Percentiles rank a stretch among this genome's conserved stretches.
These are phyloP conservation scores for Oscarella lobularis DNA, from an alignment of 37 sponge, comb jelly and placozoan species.

Conservation along the genomic window DNA sequence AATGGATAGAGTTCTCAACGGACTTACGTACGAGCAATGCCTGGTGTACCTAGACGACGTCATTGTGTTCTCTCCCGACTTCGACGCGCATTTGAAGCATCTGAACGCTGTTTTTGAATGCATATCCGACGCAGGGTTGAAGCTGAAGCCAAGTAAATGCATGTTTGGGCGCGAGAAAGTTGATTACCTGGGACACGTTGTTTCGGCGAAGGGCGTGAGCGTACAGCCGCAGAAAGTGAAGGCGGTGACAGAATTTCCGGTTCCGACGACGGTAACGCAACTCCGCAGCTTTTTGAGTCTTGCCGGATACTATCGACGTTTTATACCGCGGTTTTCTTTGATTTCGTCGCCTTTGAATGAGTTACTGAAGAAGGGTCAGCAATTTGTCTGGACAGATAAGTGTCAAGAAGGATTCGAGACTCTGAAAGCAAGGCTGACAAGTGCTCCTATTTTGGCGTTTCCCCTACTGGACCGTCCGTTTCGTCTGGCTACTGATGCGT, in stretches of 20 bases:
- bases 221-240: constrained; percentile 9
- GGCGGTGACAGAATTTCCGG: background rate
- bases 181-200: constrained; percentile 15
- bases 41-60: constrained; percentile 1
- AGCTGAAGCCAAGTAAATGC: constrained; percentile 3
- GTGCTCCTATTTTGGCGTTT: constrained; percentile 19
- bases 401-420: constrained; percentile 21
- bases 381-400: constrained; percentile 11
- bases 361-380: constrained; percentile 7
- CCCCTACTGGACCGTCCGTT: constrained; percentile 23
- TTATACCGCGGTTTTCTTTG: constrained; percentile 9
- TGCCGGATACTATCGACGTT: constrained; percentile 13
- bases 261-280: constrained; percentile 6
- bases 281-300: constrained; percentile 17
- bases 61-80: background rate
- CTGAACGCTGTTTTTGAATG: background rate
- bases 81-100: background rate
- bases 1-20: background rate
- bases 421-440: constrained; percentile 9
- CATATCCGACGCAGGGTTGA: background rate
- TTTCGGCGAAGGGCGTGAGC: constrained; percentile 10
- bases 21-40: background rate
- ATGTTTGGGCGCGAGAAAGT: background rate
- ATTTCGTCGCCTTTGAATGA: constrained; percentile 16
- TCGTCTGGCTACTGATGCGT: constrained; percentile 36